Conservation (phyloP, 2,113 vertebrate genomes). For the Orycteropus afer region DNA sequence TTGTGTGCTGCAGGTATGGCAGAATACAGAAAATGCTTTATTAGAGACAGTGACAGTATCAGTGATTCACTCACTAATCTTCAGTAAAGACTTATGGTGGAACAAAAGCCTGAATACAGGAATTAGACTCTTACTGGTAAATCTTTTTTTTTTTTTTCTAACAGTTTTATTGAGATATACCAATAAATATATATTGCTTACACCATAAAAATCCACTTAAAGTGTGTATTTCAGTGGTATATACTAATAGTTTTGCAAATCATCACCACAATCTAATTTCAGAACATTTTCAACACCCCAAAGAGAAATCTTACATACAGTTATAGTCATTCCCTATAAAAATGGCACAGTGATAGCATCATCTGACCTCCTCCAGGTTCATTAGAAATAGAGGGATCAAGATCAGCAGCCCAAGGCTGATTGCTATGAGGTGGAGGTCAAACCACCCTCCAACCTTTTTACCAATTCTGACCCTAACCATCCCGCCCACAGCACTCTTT, state of each 20-base stretch:
- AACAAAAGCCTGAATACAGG: slow-evolving; percentile 93
- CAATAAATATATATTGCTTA: too few species aligned
- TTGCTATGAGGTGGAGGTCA: too few species aligned
- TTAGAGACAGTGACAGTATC: slow-evolving; percentile 92
- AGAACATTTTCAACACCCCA: not conserved
- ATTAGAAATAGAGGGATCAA: too few species aligned
- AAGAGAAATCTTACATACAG: not conserved
- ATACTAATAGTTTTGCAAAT: not conserved
- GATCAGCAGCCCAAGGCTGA: too few species aligned
- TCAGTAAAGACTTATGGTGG: slow-evolving; percentile 86
- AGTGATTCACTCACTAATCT: slow-evolving; percentile 85
- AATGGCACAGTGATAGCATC: too few species aligned
- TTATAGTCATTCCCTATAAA: not conserved
- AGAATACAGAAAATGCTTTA: slow-evolving; percentile 94
- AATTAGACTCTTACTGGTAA: slow-evolving; percentile 95
- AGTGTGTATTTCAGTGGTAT: not conserved
- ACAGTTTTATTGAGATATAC: not conserved
- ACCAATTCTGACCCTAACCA: too few species aligned
- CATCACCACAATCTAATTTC: not conserved
- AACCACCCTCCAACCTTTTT: too few species aligned
- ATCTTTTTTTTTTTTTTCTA: not conserved
- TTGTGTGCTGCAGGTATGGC: slow-evolving; percentile 91
- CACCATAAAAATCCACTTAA: not conserved
- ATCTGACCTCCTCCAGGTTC: too few species aligned
- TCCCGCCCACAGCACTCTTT: too few species aligned